phyloP scores from a whole-genome alignment of 2,888 invertebrate species.

The Hartigia nigra region DNA sequence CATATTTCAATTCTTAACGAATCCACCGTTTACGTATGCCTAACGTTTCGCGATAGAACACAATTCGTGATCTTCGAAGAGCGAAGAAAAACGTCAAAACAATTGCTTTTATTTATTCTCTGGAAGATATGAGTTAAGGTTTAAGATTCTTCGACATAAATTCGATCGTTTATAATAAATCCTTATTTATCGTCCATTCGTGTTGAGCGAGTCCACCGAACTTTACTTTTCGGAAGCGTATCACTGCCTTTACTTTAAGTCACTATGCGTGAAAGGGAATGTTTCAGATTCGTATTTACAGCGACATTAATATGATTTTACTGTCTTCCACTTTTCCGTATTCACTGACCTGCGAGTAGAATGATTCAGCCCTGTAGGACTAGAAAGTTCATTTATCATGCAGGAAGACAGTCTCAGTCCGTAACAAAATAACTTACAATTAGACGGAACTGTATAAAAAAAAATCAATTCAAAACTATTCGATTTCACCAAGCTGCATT shows the following conservation, averaged over 20 bases:
- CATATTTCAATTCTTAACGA: not conserved
- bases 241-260: conserved; percentile 34
- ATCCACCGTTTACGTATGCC: too few species aligned
- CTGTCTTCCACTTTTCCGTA: not conserved
- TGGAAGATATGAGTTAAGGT: not conserved
- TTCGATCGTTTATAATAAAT: not conserved
- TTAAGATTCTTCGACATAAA: not conserved
- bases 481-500: not conserved
- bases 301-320: conserved; percentile 3
- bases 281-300: conserved; percentile 32
- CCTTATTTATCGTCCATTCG: not conserved
- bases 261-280: conserved; percentile 46
- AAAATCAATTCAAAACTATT: not conserved
- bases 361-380: not conserved
- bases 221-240: not conserved
- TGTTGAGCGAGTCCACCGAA: conserved; percentile 3
- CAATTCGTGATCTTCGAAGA: too few species aligned
- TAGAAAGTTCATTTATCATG: too few species aligned
- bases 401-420: not conserved
- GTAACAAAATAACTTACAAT: not conserved
- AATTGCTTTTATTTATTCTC: too few species aligned
- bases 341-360: not conserved
- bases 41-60: too few species aligned
- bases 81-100: too few species aligned
- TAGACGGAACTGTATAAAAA: not conserved